phyloP scores from a whole-genome alignment of 2,888 invertebrate species.

The Xestoiulus laeticollis region DNA sequence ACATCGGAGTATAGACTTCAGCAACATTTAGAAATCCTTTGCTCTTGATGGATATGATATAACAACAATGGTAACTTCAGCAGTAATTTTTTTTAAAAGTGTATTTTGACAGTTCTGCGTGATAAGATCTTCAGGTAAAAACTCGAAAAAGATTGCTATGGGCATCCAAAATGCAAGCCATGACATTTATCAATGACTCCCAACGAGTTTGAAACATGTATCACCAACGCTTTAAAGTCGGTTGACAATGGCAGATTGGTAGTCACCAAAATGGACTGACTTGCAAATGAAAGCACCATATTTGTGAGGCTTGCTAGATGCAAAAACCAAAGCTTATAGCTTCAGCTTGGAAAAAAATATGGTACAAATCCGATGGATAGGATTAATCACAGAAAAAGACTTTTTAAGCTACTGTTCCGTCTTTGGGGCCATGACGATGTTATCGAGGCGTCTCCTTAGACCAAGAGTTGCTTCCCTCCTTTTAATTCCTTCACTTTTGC shows the following conservation, averaged over 20 bases:
- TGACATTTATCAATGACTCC: not conserved
- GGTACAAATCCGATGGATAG: not conserved
- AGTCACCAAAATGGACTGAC: not conserved
- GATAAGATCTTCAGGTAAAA: not conserved
- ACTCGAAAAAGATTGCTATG: not conserved
- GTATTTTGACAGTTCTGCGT: not conserved
- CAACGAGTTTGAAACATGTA: not conserved
- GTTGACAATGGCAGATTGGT: not conserved
- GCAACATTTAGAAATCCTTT: constrained; percentile 16
- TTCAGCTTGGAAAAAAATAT: not conserved
- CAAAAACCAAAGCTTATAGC: not conserved
- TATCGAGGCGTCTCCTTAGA: not conserved
- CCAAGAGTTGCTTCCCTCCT: constrained; percentile 15
- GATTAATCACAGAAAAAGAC: not conserved
- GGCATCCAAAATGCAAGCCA: not conserved
- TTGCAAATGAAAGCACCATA: not conserved
- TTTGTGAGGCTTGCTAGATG: not conserved
- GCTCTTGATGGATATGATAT: constrained; percentile 23
- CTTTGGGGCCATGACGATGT: not conserved
- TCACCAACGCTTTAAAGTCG: not conserved
- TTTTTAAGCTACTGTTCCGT: not conserved
- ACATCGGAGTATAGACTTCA: constrained; percentile 35
- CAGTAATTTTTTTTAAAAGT: not conserved
- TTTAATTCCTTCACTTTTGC: constrained; percentile 43
- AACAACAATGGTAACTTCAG: constrained; percentile 31